Evolutionary conservation across 2,888 invertebrate genomes (phyloP).

Genomic region (Masnerella sp.): DNA sequence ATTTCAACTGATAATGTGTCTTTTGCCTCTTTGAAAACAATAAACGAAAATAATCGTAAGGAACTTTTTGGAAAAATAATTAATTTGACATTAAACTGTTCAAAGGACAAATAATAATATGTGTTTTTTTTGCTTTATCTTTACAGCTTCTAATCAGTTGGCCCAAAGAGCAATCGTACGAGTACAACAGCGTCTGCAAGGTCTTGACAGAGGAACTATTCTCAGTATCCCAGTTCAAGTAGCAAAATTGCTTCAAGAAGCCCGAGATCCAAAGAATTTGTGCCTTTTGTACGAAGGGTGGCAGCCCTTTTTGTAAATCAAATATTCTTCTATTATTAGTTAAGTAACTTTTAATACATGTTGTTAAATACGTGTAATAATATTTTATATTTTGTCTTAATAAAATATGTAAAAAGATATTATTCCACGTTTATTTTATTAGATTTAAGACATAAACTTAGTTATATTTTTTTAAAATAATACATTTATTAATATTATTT

Average conservation of each 20-base stretch:
- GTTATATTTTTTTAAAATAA: no score
- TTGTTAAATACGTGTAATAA: no score
- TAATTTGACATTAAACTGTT: background rate
- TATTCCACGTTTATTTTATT: no score
- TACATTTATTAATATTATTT: no score
- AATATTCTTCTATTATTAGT: background rate
- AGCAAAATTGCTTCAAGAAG: conserved; percentile 87
- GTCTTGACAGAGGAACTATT: conserved; percentile 87
- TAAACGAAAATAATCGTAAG: conserved; percentile 53
- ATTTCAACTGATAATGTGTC: conserved; percentile 76
- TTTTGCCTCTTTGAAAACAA: conserved; percentile 78
- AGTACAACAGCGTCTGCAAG: conserved; percentile 90
- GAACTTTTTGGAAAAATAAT: background rate
- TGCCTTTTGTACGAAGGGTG: conserved; percentile 89
- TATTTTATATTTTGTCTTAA: no score
- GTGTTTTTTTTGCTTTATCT: background rate
- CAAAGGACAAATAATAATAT: no score
- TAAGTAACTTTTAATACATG: no score
- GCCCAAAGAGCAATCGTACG: conserved; percentile 91
- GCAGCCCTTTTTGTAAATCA: conserved; percentile 88
- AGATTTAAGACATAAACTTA: no score
- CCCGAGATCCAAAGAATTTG: conserved; percentile 87
- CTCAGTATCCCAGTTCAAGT: conserved; percentile 87
- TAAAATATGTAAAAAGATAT: no score
- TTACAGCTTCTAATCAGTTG: conserved; percentile 78